These are phyloP conservation scores for Isurus oxyrinchus DNA, from an alignment of 2,113 vertebrate genomes.

Conservation along the genomic window DNA sequence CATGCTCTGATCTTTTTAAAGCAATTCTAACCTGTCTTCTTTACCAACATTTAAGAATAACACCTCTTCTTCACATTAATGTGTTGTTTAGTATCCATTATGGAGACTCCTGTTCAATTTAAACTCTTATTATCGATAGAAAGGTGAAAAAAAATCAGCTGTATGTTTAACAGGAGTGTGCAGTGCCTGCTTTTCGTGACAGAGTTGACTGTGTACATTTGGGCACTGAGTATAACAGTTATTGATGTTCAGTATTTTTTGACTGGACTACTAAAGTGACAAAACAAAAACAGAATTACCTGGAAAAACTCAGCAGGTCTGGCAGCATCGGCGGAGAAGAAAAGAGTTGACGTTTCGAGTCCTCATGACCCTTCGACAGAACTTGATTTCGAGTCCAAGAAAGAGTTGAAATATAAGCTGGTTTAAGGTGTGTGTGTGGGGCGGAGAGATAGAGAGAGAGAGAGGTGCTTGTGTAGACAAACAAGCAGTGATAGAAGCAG, in stretches of 20 bases:
- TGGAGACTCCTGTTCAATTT: not conserved
- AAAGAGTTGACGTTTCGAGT: no score
- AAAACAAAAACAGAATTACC: no score
- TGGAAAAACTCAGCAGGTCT: no score
- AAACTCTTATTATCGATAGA: not conserved
- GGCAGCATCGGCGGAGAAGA: no score
- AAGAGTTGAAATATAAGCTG: no score
- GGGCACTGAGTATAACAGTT: not conserved
- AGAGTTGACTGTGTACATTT: not conserved
- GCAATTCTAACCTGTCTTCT: not conserved
- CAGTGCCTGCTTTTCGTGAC: not conserved
- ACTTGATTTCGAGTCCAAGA: no score
- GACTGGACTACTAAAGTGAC: not conserved
- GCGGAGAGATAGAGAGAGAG: no score
- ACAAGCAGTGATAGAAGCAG: no score
- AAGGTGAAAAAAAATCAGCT: not conserved
- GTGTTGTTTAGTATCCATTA: not conserved
- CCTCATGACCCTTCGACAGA: no score
- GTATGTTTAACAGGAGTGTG: no score
- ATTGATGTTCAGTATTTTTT: not conserved
- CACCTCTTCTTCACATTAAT: not conserved
- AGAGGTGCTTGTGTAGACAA: no score
- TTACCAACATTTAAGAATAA: not conserved
- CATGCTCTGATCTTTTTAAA: not conserved
- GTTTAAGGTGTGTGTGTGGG: no score